Percentiles rank a stretch among this genome's conserved stretches.
Conservation (phyloP, 30 jellyfish, hydroid and myxozoan genomes). For the Pelagia noctiluca region DNA sequence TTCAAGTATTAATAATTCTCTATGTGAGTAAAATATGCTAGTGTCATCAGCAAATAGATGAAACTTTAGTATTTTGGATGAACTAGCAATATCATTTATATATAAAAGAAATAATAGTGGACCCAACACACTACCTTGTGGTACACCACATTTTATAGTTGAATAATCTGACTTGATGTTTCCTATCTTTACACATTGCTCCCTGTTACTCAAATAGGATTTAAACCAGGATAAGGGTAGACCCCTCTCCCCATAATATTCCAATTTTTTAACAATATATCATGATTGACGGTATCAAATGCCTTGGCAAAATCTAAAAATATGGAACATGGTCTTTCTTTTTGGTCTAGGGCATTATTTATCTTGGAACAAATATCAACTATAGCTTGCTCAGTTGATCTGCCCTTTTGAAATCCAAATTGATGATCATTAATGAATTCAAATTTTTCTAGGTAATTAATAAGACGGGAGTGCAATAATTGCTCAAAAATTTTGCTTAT, state of each 20-base stretch:
- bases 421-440: constrained; percentile 3
- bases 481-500: constrained; percentile 16
- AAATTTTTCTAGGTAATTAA: not conserved
- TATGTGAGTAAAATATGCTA: not conserved
- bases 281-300: constrained; percentile 29
- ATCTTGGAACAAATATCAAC: not conserved
- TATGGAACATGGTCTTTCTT: constrained; percentile 10
- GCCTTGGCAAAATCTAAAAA: constrained; percentile 35
- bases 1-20: not conserved
- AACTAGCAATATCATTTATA: not conserved
- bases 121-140: constrained; percentile 19
- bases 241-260: constrained; percentile 23
- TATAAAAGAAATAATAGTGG: not conserved
- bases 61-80: not conserved
- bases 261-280: not conserved
- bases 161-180: not conserved
- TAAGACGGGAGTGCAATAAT: constrained; percentile 11
- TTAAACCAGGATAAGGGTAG: not conserved
- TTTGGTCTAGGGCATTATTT: constrained; percentile 1
- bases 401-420: constrained; percentile 15
- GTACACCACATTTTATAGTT: constrained; percentile 6
- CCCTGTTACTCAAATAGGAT: not conserved
- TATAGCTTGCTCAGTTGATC: constrained; percentile 27
- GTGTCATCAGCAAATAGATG: constrained; percentile 13
- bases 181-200: not conserved